Conservation (phyloP, 2,888 invertebrate genomes). For the Eupithecia exiguata region DNA sequence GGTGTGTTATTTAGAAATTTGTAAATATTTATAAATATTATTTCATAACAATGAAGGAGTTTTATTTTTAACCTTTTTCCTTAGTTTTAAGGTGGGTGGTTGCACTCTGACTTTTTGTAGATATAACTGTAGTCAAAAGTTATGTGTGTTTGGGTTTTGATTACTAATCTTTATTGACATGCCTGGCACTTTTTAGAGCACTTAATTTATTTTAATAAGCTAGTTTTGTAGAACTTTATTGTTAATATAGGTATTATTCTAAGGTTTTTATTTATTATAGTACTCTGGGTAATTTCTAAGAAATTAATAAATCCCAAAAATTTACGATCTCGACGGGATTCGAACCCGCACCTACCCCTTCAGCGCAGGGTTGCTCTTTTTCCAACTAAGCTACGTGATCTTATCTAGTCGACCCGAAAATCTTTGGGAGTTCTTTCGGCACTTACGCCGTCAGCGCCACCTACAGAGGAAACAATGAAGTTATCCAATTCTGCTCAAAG, state of each 20-base stretch:
- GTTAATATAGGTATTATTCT: background rate
- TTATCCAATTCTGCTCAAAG: no score
- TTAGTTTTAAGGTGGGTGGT: slow-evolving; percentile 44
- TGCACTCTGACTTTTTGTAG: slow-evolving; percentile 35
- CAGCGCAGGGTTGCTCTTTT: no score
- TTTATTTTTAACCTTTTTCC: slow-evolving; percentile 45
- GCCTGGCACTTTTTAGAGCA: background rate
- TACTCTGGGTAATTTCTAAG: no score
- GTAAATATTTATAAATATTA: slow-evolving; percentile 41
- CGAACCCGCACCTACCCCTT: no score
- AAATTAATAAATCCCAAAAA: no score
- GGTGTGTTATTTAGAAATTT: slow-evolving; percentile 30
- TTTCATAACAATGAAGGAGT: slow-evolving; percentile 30
- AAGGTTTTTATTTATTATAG: no score
- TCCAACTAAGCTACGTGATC: no score
- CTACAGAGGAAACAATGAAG: no score
- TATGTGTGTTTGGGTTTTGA: slow-evolving; percentile 21
- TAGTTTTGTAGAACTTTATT: background rate
- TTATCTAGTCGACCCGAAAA: no score
- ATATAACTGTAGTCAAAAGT: slow-evolving; percentile 5
- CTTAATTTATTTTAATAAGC: background rate
- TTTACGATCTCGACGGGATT: no score
- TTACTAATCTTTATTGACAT: slow-evolving; percentile 19
- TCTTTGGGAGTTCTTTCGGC: no score
- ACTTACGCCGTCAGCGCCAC: no score